Conservation (phyloP, 2,888 invertebrate genomes). For the Oligia fasciuncula region DNA sequence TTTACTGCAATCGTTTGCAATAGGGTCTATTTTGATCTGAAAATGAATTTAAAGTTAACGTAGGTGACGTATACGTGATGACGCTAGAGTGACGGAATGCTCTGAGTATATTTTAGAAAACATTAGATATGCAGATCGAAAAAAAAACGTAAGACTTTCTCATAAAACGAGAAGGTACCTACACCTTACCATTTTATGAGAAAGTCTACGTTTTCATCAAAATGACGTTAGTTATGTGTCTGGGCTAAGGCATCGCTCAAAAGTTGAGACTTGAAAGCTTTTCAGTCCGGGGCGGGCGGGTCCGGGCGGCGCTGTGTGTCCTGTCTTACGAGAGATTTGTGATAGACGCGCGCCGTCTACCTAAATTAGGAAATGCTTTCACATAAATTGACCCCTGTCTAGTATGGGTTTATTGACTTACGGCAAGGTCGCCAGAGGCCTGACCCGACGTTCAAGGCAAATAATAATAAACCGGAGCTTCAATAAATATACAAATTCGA, state of each 20-base stretch:
- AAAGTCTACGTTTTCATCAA: constrained; percentile 10
- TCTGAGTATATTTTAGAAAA: neutral
- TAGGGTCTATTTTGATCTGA: neutral
- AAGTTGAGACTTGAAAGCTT: constrained; percentile 19
- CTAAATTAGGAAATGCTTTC: constrained; percentile 57
- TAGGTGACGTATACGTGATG: neutral
- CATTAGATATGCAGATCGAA: neutral
- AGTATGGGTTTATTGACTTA: constrained; percentile 60
- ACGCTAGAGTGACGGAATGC: neutral
- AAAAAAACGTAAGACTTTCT: neutral
- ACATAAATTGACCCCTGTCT: constrained; percentile 58
- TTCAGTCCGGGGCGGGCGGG: constrained; percentile 6
- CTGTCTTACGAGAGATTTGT: constrained; percentile 36
- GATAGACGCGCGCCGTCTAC: constrained; percentile 43
- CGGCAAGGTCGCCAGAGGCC: constrained; percentile 45
- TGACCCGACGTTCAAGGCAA: constrained; percentile 32
- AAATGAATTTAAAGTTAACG: neutral
- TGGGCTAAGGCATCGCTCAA: constrained; percentile 1
- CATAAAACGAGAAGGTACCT: neutral
- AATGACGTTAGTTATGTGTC: constrained; percentile 13
- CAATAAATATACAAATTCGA: constrained; percentile 51
- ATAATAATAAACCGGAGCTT: constrained; percentile 37
- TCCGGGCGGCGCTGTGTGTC: constrained; percentile 11
- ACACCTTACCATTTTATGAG: neutral
- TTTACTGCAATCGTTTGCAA: neutral